A percentile compares a stretch with the other conserved stretches of the same genome.
These are phyloP conservation scores for Ellobium chinense DNA, from an alignment of 2,888 invertebrate species.

Conservation along the genomic window DNA sequence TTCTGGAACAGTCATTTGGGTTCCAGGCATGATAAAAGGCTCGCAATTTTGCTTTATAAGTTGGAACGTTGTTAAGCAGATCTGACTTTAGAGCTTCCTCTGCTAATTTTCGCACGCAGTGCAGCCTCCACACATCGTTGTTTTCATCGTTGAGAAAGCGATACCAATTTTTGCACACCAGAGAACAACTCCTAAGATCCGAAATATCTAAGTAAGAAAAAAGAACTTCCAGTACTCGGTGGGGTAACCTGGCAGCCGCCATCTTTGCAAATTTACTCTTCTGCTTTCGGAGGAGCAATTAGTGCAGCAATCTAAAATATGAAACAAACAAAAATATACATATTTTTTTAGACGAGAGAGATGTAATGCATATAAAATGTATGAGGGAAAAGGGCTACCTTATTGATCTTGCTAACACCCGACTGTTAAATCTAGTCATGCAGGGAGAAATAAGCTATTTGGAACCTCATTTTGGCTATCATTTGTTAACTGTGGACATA, in stretches of 20 bases:
- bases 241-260: slow-evolving; percentile 73
- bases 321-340: too few relatives aligned
- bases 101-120: slow-evolving; percentile 91
- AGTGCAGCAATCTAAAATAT: too few relatives aligned
- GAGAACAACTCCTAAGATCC: slow-evolving; percentile 92
- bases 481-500: too few relatives aligned
- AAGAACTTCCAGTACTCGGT: slow-evolving; percentile 72
- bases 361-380: too few relatives aligned
- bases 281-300: background rate
- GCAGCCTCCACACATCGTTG: slow-evolving; percentile 95
- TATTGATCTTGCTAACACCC: too few relatives aligned
- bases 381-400: too few relatives aligned
- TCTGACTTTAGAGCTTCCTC: slow-evolving; percentile 94
- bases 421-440: too few relatives aligned
- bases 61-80: slow-evolving; percentile 90
- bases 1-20: slow-evolving; percentile 96
- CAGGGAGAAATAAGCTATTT: too few relatives aligned
- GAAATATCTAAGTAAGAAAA: slow-evolving; percentile 93
- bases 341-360: too few relatives aligned
- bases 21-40: slow-evolving; percentile 98
- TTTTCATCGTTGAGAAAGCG: slow-evolving; percentile 93
- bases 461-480: too few relatives aligned
- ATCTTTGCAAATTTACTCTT: slow-evolving; percentile 48
- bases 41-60: slow-evolving; percentile 92
- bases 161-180: slow-evolving; percentile 97